Percentiles rank a stretch among this genome's conserved stretches.
phyloP scores from a whole-genome alignment of 2,888 invertebrate genomes.

The Biston stratarius region DNA sequence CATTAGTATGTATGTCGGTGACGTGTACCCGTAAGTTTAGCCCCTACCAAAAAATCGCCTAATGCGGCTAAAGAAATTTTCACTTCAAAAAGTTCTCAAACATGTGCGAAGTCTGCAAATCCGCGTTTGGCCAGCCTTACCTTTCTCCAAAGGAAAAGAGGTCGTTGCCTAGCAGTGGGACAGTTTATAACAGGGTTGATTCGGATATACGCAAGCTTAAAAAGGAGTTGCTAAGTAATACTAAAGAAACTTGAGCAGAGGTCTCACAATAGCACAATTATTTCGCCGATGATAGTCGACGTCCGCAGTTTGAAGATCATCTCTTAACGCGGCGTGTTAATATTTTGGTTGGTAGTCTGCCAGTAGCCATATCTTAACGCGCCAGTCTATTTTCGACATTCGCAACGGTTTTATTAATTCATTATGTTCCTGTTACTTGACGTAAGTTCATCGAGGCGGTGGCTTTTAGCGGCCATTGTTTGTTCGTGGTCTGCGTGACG shows the following conservation, averaged over 20 bases:
- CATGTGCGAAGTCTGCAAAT: too few relatives aligned
- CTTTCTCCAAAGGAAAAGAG: too few relatives aligned
- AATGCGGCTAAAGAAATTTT: too few relatives aligned
- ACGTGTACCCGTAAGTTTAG: too few relatives aligned
- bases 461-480: constrained; percentile 35
- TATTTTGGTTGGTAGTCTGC: constrained; percentile 55
- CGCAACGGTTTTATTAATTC: constrained; percentile 5
- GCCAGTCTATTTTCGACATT: constrained; percentile 37
- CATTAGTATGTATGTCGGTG: too few relatives aligned
- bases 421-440: not conserved
- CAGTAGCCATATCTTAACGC: constrained; percentile 53
- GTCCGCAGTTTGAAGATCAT: constrained; percentile 41
- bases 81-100: too few relatives aligned
- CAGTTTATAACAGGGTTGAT: too few relatives aligned
- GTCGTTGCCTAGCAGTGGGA: too few relatives aligned
- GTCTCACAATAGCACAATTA: constrained; percentile 28
- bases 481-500: constrained; percentile 44
- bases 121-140: too few relatives aligned
- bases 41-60: too few relatives aligned
- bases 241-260: constrained; percentile 8
- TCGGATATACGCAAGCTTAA: too few relatives aligned
- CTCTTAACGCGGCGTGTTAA: constrained; percentile 39
- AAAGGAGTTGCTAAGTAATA: not conserved
- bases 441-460: constrained; percentile 3
- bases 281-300: constrained; percentile 25